Conservation (phyloP, 2,888 invertebrate genomes). For the Hydraecia micacea region DNA sequence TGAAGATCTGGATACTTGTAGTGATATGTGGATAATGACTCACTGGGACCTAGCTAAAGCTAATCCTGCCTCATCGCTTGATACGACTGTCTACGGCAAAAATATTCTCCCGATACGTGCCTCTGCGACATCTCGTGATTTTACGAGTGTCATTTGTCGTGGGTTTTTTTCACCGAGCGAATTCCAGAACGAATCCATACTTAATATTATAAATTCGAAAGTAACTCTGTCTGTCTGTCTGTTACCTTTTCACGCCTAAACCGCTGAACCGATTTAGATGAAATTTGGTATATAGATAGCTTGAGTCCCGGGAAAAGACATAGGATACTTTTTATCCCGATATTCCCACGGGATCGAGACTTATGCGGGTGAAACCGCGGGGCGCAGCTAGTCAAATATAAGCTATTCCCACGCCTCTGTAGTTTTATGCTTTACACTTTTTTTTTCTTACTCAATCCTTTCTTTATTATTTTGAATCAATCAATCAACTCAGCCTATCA, state of each 20-base stretch:
- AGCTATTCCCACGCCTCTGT: too few relatives aligned
- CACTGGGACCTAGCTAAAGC: too few relatives aligned
- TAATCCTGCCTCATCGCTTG: not conserved
- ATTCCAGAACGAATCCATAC: not conserved
- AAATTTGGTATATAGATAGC: too few relatives aligned
- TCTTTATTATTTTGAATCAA: not conserved
- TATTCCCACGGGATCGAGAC: too few relatives aligned
- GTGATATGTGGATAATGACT: not conserved
- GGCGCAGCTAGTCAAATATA: too few relatives aligned
- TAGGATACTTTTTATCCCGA: too few relatives aligned
- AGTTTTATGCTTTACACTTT: not conserved
- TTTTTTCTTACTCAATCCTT: not conserved
- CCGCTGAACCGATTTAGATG: too few relatives aligned
- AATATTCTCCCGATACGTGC: not conserved
- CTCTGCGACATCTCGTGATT: not conserved
- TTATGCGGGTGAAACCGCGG: too few relatives aligned
- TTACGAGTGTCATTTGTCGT: not conserved
- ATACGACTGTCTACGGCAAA: not conserved
- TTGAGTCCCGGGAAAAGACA: too few relatives aligned
- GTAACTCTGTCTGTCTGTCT: too few relatives aligned
- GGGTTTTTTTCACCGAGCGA: not conserved
- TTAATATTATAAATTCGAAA: too few relatives aligned
- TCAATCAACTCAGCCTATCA: not conserved
- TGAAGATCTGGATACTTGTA: not conserved
- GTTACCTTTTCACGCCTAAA: too few relatives aligned